Conservation (phyloP, 2,797 vertebrate species). For the Falco biarmicus region DNA sequence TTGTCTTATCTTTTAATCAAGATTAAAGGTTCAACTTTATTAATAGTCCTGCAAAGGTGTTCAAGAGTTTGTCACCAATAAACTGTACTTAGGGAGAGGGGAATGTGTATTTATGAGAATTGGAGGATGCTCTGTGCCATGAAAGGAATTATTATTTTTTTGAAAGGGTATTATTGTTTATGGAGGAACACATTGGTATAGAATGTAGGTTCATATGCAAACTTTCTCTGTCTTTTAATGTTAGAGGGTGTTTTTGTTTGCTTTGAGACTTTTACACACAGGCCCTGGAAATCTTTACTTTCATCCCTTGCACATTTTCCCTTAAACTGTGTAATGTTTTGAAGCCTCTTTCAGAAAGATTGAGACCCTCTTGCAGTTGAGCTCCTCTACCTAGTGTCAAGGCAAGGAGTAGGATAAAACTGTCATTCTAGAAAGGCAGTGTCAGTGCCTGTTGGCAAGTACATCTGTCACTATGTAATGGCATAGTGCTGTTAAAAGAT, state of each 20-base stretch:
- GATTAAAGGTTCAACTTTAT: background rate
- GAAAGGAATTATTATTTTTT: background rate
- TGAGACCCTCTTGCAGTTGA: background rate
- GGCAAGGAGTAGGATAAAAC: background rate
- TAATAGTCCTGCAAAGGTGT: background rate
- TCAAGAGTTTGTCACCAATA: background rate
- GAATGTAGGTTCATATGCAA: background rate
- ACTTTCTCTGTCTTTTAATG: background rate
- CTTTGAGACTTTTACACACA: background rate
- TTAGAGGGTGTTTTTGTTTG: background rate
- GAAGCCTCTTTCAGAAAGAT: background rate
- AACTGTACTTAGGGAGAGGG: background rate
- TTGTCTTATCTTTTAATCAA: background rate
- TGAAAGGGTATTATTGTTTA: background rate
- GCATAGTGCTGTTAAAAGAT: background rate
- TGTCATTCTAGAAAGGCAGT: background rate
- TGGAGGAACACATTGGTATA: background rate
- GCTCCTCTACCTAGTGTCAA: background rate
- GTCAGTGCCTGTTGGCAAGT: background rate
- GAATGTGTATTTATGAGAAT: background rate
- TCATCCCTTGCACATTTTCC: background rate
- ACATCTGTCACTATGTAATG: background rate
- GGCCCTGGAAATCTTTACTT: background rate
- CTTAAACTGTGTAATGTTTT: background rate
- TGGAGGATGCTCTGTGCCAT: background rate